Base-by-base conservation (phyloP, 1,140 invertebrate genomes). In the Belonocnema kinseyi region DNA sequence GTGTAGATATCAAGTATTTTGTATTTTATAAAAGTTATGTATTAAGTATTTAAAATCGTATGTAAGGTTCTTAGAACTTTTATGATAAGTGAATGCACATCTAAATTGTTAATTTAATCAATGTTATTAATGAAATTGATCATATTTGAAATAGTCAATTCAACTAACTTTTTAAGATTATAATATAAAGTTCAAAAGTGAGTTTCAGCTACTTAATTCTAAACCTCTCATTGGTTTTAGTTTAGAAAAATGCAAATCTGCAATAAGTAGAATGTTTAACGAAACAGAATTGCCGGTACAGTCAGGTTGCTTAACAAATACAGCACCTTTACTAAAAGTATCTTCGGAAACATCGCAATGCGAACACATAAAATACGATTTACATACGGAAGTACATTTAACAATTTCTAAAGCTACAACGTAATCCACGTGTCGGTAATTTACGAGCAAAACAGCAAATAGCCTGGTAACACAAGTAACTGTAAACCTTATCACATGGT, bases 381-480 rank as follows among this genome's bases (percentile, higher is more conserved):
- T 33, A 61, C 21, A 61, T 21, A 61, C 21, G 58, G 58, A 61
- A 61, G 40, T 61, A 61, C 58, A 61, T 61, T 61, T 26, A 19
- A 33, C 33, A 26, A 40, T 61, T 61, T 33, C 58, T 61, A 26
- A 61, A 61, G 10, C 21, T 61, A 61, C 58, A 61, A 61, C 58
- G 21, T 61, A 61, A 61, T 61, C 58, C 58, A 61, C 58, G 58
- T 61, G 58, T 61, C 58, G 58, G 58, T 33, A 61, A 61, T 61
- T 61, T 61, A 61, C 58, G 58, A 61, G 58, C 58, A 61, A 61
- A 61, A 61, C 58, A 61, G 58, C 58, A 61, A 61, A 61, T 61
- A 61, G 58, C 33, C 58, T 61, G 26, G 13, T 61, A 61, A 61
- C 58, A 61, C 58, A 33, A 61, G 58, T 61, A 61, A 61, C 58